Conservation (phyloP, 2,797 vertebrate genomes). For the Oceanodroma leucorhoa region DNA sequence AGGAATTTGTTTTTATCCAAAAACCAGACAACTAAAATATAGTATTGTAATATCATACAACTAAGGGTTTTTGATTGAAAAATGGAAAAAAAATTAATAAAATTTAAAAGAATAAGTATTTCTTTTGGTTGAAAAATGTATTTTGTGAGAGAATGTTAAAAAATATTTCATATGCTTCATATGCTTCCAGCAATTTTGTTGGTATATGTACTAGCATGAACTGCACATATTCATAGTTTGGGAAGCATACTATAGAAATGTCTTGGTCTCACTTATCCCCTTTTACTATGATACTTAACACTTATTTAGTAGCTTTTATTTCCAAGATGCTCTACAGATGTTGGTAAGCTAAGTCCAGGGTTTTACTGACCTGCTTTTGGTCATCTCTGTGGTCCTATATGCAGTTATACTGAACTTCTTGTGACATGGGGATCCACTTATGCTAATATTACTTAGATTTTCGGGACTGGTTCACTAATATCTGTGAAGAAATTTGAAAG, state of each 20-base stretch:
- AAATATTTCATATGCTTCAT: background rate
- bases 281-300: background rate
- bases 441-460: background rate
- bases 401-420: background rate
- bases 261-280: background rate
- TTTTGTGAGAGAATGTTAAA: background rate
- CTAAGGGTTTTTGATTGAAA: background rate
- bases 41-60: background rate
- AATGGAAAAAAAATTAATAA: background rate
- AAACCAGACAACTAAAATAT: background rate
- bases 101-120: background rate
- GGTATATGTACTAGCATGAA: background rate
- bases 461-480: background rate
- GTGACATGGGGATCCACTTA: background rate
- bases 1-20: background rate
- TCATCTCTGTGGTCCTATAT: background rate
- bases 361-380: background rate
- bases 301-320: background rate
- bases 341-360: background rate
- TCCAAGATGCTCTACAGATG: background rate
- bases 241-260: background rate
- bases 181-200: background rate
- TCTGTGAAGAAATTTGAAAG: background rate
- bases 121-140: background rate
- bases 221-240: background rate